These are phyloP conservation scores for Coregonus ussuriensis DNA, from an alignment of 2,797 vertebrate species.

Conservation along the genomic window DNA sequence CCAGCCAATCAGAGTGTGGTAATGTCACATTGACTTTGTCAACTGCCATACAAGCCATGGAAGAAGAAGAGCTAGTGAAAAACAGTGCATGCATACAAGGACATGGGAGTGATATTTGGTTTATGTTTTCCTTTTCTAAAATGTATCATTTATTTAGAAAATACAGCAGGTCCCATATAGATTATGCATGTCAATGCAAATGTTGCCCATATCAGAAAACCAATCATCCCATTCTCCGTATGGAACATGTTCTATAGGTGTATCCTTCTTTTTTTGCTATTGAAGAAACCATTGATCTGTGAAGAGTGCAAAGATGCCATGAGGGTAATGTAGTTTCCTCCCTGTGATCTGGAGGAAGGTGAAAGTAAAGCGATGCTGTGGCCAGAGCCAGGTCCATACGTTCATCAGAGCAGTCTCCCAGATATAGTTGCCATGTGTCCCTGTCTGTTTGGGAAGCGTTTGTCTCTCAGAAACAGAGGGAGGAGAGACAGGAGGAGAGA, in stretches of 20 bases:
- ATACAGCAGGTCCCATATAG: slow-evolving; percentile 69
- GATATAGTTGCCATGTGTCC: slow-evolving; percentile 75
- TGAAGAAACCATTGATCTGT: slow-evolving; percentile 74
- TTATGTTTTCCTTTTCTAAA: slow-evolving; percentile 76
- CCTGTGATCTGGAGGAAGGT: slow-evolving; percentile 73
- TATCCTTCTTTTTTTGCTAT: slow-evolving; percentile 47
- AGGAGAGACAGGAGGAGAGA: neutral
- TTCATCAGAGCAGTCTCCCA: slow-evolving; percentile 70
- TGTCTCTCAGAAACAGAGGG: slow-evolving; percentile 29
- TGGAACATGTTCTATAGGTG: slow-evolving; percentile 38
- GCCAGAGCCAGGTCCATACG: slow-evolving; percentile 66
- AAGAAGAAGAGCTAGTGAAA: slow-evolving; percentile 71
- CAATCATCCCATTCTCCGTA: slow-evolving; percentile 52
- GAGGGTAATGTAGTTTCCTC: slow-evolving; percentile 82
- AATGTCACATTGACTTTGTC: slow-evolving; percentile 63
- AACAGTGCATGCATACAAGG: slow-evolving; percentile 81
- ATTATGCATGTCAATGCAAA: slow-evolving; percentile 59
- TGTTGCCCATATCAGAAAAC: slow-evolving; percentile 54
- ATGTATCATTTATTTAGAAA: slow-evolving; percentile 72
- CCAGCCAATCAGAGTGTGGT: slow-evolving; percentile 68
- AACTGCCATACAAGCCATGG: slow-evolving; percentile 60
- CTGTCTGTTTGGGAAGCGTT: slow-evolving; percentile 70
- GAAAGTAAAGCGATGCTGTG: slow-evolving; percentile 66
- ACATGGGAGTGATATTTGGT: slow-evolving; percentile 81
- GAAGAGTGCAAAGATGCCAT: slow-evolving; percentile 87